Conservation (phyloP, 1,140 invertebrate species). For the Drosophila lini region DNA sequence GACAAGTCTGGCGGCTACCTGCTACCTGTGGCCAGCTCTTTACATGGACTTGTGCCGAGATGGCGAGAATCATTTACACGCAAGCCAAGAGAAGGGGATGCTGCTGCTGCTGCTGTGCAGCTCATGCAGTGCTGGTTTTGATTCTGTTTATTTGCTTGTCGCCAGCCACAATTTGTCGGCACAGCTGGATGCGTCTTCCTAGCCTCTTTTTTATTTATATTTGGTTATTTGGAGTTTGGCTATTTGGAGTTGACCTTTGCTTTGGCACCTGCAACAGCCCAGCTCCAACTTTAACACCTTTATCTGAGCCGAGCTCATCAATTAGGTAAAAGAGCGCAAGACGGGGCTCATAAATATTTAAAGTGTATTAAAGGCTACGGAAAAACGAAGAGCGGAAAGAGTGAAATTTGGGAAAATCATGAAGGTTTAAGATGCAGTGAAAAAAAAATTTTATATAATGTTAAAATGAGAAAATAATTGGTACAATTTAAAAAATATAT, state of each 20-base stretch:
- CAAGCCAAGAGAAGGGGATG: conserved; percentile 35
- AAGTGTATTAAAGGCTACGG: conserved; percentile 40
- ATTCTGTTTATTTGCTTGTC: conserved; percentile 82
- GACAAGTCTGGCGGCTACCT: conserved; percentile 69
- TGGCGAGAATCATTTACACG: conserved; percentile 79
- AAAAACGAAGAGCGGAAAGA: conserved; percentile 12
- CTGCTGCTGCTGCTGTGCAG: conserved; percentile 2
- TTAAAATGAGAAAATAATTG: no score
- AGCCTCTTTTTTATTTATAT: conserved; percentile 4
- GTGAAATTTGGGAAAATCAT: conserved; percentile 38
- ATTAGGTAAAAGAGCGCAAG: conserved; percentile 66
- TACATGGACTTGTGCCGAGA: conserved; percentile 59
- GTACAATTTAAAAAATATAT: no score
- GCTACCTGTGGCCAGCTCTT: conserved; percentile 41
- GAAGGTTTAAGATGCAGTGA: conserved; percentile 1
- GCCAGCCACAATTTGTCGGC: conserved; percentile 78
- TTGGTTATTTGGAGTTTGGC: conserved; percentile 1
- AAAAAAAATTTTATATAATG: background rate
- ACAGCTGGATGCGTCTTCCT: conserved; percentile 70
- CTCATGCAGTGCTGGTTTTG: conserved; percentile 59
- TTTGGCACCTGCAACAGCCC: conserved; percentile 51
- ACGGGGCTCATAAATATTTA: conserved; percentile 79
- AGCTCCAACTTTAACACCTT: conserved; percentile 56
- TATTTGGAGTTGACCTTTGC: conserved; percentile 39
- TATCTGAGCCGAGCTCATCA: conserved; percentile 65